A percentile compares a stretch with the other conserved stretches of the same genome.
Evolutionary conservation across 1,140 invertebrate genomes (phyloP).

Genomic region (Listronotus oregonensis): DNA sequence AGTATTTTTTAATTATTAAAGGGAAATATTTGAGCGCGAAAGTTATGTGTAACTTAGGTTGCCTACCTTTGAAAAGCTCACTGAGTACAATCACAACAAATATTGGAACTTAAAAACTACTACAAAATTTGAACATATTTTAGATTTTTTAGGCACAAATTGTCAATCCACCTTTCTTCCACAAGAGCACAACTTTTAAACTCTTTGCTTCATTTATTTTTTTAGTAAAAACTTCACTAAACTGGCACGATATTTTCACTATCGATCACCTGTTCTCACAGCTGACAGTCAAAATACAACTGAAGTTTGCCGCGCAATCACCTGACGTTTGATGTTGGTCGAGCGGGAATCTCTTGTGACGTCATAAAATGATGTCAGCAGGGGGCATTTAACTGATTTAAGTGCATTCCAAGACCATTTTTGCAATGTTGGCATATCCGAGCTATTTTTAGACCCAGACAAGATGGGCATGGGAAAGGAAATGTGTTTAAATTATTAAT

Average conservation of each 20-base stretch:
- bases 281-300: slow-evolving; percentile 36
- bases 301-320: slow-evolving; percentile 31
- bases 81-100: slow-evolving; percentile 25
- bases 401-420: slow-evolving; percentile 31
- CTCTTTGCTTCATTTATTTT: slow-evolving; percentile 30
- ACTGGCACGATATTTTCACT: slow-evolving; percentile 20
- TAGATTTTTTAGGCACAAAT: neutral
- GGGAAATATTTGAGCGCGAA: slow-evolving; percentile 16
- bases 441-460: slow-evolving; percentile 27
- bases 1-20: slow-evolving; percentile 23
- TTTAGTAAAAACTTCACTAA: slow-evolving; percentile 16
- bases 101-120: slow-evolving; percentile 5
- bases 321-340: slow-evolving; percentile 18
- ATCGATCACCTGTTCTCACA: slow-evolving; percentile 33
- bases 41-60: slow-evolving; percentile 20
- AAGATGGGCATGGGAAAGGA: slow-evolving; percentile 14
- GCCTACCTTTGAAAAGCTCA: slow-evolving; percentile 11
- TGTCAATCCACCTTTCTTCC: slow-evolving; percentile 14
- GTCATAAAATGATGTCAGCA: slow-evolving; percentile 31
- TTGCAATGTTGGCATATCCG: slow-evolving; percentile 23
- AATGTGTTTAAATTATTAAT: slow-evolving; percentile 3
- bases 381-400: slow-evolving; percentile 29
- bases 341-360: slow-evolving; percentile 34
- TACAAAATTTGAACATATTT: slow-evolving; percentile 15
- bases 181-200: neutral